Percentiles rank a stretch among this genome's conserved stretches.
These are phyloP conservation scores for Polypterus senegalus DNA, from an alignment of 2,113 vertebrate genomes.

Conservation along the genomic window DNA sequence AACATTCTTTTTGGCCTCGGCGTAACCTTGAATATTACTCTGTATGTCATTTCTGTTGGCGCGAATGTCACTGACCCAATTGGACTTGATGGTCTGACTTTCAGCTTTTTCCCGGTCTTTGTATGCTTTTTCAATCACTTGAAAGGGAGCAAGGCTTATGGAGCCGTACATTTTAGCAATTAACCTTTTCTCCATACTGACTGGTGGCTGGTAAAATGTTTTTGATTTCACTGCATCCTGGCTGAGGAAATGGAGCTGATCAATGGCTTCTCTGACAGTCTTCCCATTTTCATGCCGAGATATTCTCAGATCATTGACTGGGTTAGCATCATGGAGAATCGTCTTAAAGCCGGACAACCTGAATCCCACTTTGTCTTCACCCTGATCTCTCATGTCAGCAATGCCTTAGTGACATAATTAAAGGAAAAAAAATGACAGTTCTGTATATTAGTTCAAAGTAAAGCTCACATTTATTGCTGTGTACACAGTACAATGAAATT, in stretches of 20 bases:
- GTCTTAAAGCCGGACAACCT: slow-evolving; percentile 23
- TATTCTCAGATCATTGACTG: slow-evolving; percentile 4
- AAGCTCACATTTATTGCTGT: too few relatives aligned
- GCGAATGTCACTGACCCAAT: slow-evolving; percentile 5
- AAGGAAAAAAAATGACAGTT: too few relatives aligned
- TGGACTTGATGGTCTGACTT: slow-evolving; percentile 3
- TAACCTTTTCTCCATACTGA: slow-evolving; percentile 10
- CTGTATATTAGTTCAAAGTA: too few relatives aligned
- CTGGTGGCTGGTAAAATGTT: not conserved
- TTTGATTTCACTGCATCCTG: slow-evolving; percentile 1
- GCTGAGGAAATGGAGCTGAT: slow-evolving; percentile 10
- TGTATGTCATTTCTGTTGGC: slow-evolving; percentile 5
- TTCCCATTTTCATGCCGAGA: slow-evolving; percentile 18
- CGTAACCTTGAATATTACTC: slow-evolving; percentile 5
- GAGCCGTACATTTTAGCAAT: slow-evolving; percentile 11
- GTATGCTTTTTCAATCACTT: slow-evolving; percentile 32
- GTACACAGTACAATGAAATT: too few relatives aligned
- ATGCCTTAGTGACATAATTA: too few relatives aligned
- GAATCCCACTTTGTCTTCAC: slow-evolving; percentile 14
- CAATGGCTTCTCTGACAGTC: slow-evolving; percentile 14
- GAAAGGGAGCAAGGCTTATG: slow-evolving; percentile 24
- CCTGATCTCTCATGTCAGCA: too few relatives aligned
- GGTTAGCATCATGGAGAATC: slow-evolving; percentile 16
- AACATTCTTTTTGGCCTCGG: slow-evolving; percentile 10
- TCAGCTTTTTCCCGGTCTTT: slow-evolving; percentile 18